phyloP scores from a whole-genome alignment of 2,797 vertebrate genomes.

The Myiotriccus ornatus region DNA sequence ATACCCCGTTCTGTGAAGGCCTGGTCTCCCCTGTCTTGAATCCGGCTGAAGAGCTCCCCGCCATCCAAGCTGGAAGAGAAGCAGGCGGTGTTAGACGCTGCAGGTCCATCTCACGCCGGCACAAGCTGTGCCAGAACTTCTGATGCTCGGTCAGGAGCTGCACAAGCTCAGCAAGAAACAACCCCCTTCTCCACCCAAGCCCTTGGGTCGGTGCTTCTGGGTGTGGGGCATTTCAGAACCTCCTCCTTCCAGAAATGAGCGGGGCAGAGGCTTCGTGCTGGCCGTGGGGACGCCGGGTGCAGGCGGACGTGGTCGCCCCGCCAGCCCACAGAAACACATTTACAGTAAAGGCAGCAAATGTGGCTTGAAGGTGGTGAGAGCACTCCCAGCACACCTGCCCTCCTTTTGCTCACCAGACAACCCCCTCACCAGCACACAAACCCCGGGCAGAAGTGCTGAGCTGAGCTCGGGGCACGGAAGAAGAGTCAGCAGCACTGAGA shows the following conservation, averaged over 20 bases:
- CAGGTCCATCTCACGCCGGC: accelerated
- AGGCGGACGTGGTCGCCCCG: neutral
- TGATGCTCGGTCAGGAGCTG: neutral
- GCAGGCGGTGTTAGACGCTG: accelerated
- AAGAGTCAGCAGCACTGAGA: accelerated
- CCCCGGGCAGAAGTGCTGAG: neutral
- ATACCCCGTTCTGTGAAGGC: constrained; percentile 97
- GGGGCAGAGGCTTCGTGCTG: neutral
- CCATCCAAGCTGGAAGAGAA: constrained; percentile 89
- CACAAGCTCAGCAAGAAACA: neutral
- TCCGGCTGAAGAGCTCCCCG: constrained; percentile 95
- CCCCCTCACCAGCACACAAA: neutral
- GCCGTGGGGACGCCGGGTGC: accelerated
- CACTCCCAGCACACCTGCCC: neutral
- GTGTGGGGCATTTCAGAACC: neutral
- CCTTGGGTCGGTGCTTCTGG: neutral
- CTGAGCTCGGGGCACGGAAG: accelerated
- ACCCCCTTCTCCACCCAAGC: neutral
- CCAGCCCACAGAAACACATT: neutral
- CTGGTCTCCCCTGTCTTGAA: constrained; percentile 97
- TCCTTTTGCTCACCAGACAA: neutral
- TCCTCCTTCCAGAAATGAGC: neutral
- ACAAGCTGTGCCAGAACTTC: accelerated
- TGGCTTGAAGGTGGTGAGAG: neutral
- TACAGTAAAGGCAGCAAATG: neutral